Evolutionary conservation across 2,797 vertebrate species (phyloP), one percentile per base, ranked within the genome.

Genomic region (Cirrhinus mrigala): DNA sequence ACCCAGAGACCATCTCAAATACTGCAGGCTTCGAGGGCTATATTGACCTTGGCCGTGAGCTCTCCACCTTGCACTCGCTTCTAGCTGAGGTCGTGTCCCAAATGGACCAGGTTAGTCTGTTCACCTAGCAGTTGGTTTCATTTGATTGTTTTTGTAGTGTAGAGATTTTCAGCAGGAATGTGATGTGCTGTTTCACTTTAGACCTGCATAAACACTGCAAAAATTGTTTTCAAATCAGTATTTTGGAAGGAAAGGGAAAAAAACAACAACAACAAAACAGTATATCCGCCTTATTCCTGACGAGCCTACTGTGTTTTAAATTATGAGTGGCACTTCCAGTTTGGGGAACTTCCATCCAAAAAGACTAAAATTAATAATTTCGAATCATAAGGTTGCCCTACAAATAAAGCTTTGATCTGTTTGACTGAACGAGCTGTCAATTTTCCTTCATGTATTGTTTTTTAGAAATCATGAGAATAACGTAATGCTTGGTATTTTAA

Each of bases 11-110:
- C 79, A 96, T 98, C 92, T 99, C 98, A 64, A 99, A 98, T 93
- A 99, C 98, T 0, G 97, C 98, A 0, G 97, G 98, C 76, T 99
- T 99, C 0, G 98, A 99, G 92, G 98, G 98, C 58, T 99, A 99
- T 92, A 99, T 99, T 0, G 98, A 99, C 92, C 95, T 99, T 86
- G 98, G 98, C 89, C 95, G 98, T 5, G 98, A 99, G 81, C 96
- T 99, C 52, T 99, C 98, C 82, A 98, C 97, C 0, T 92, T 99
- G 90, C 98, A 99, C 94, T 97, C 97, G 0, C 96, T 99, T 7
- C 97, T 99, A 77, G 97, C 97, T 68, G 98, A 99, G 89, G 97
- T 99, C 24, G 93, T 98, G 82, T 96, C 96, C 73, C 98, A 97
- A 64, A 96, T 98, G 93, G 98, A 99, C 71, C 98, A 99, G 98